Conservation (phyloP, 2,888 invertebrate genomes). For the Cylindroiulus punctatus region DNA sequence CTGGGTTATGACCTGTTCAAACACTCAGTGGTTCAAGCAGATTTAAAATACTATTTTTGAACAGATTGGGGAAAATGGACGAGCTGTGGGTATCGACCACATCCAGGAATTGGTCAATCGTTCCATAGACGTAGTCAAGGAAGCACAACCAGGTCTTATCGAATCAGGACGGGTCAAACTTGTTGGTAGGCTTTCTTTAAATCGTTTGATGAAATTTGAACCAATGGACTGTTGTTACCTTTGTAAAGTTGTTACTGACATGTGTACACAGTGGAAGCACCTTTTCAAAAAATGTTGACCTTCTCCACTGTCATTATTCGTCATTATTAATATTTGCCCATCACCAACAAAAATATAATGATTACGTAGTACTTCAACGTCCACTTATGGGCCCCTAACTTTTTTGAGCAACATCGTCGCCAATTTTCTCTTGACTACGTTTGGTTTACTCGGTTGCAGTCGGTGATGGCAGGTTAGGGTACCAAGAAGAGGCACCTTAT, state of each 20-base stretch:
- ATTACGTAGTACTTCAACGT: too few relatives aligned
- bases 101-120: slow-evolving; percentile 82
- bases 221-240: neutral
- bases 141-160: slow-evolving; percentile 77
- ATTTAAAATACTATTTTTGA: slow-evolving; percentile 13
- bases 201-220: slow-evolving; percentile 60
- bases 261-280: too few relatives aligned
- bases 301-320: too few relatives aligned
- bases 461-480: slow-evolving; percentile 91
- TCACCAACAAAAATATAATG: too few relatives aligned
- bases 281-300: too few relatives aligned
- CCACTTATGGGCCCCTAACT: neutral
- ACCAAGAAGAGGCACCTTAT: slow-evolving; percentile 79
- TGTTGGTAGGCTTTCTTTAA: slow-evolving; percentile 69
- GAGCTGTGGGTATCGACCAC: slow-evolving; percentile 89
- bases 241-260: too few relatives aligned
- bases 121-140: slow-evolving; percentile 80
- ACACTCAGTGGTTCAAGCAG: neutral
- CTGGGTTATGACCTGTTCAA: neutral
- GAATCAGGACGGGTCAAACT: slow-evolving; percentile 76
- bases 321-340: too few relatives aligned
- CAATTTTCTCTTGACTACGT: neutral
- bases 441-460: slow-evolving; percentile 67
- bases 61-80: slow-evolving; percentile 74
- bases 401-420: neutral